phyloP scores from a whole-genome alignment of 2,113 vertebrate genomes.

The Hydrolagus affinis region DNA sequence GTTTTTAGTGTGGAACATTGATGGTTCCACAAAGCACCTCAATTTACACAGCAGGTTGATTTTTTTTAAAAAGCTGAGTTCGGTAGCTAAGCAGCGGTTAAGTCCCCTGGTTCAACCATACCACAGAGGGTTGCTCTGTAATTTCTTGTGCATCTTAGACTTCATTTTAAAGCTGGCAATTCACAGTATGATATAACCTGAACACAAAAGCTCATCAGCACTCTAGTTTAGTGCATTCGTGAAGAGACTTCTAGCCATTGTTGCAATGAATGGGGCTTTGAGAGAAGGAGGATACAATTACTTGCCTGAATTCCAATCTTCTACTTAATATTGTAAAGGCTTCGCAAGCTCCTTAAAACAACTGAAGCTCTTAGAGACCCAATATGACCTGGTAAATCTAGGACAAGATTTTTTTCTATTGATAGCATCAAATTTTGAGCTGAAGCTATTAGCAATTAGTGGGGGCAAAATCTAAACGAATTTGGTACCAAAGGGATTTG shows the following conservation, averaged over 20 bases:
- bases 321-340: neutral
- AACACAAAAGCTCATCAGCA: neutral
- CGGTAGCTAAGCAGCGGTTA: neutral
- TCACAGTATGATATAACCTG: neutral
- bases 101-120: neutral
- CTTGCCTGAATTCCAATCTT: neutral
- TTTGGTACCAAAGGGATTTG: too few relatives aligned
- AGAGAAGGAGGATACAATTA: neutral
- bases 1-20: too few relatives aligned
- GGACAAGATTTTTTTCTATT: neutral
- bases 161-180: neutral
- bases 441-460: neutral
- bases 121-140: too few relatives aligned
- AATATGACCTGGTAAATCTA: neutral
- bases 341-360: neutral
- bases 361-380: neutral
- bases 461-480: too few relatives aligned
- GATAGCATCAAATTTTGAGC: neutral
- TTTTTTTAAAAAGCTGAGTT: neutral
- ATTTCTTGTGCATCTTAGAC: neutral
- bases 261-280: neutral
- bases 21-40: neutral
- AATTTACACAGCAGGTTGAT: neutral
- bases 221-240: neutral
- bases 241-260: neutral